Conservation (phyloP, 2,113 vertebrate genomes). For the Calyptomena viridis region DNA sequence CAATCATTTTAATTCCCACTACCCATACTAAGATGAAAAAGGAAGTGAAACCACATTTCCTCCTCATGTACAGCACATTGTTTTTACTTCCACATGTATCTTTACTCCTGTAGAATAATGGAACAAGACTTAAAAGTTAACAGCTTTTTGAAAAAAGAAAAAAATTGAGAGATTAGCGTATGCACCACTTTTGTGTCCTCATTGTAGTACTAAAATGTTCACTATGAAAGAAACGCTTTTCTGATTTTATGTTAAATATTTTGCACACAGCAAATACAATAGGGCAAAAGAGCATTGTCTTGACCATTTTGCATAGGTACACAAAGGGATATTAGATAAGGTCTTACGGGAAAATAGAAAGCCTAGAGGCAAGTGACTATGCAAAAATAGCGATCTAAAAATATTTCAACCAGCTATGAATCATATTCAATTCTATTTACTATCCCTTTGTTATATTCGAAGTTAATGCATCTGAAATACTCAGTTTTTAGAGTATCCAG, state of each 20-base stretch:
- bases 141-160: neutral
- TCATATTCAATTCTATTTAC: neutral
- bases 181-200: neutral
- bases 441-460: neutral
- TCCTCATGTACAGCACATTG: neutral
- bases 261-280: neutral
- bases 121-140: neutral
- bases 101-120: neutral
- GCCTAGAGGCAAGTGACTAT: neutral
- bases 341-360: neutral
- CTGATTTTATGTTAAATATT: neutral
- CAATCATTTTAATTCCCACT: neutral
- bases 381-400: slow-evolving; percentile 2
- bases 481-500: neutral
- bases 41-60: neutral
- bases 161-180: neutral
- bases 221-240: neutral
- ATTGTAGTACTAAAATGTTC: neutral
- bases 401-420: neutral
- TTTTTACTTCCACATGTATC: neutral
- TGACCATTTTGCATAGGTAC: slow-evolving; percentile 1
- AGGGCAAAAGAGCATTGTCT: neutral
- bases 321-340: neutral
- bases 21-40: neutral
- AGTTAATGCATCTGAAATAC: neutral